Base-by-base conservation (phyloP, 2,113 vertebrate genomes). In the Otolemur garnettii region DNA sequence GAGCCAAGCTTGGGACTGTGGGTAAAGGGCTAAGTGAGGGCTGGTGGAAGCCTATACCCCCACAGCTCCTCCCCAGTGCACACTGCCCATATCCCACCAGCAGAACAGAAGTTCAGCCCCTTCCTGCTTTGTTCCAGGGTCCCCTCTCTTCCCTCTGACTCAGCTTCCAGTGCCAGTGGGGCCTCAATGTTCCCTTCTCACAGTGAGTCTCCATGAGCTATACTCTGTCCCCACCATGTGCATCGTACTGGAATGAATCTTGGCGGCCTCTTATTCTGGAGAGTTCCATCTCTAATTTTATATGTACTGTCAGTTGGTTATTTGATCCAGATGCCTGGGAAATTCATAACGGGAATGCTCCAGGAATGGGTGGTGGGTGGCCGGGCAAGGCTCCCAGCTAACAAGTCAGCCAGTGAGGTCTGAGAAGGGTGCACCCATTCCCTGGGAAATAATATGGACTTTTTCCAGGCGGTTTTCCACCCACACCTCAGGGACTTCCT, bases 311-410 rank as follows among this genome's bases (percentile, higher is more conserved):
- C 86, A 93, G 57, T n/a, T 53, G 1, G 24, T 97, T 80, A 96
- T 95, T 93, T 22, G 57, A 91, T 89, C 93, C 95, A 97, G 93
- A 95, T 91, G 91, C 83, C 93, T 72, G 28, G 42, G 84, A 74
- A 89, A 66, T 30, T 33, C 0, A 4, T 50, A 22, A 38, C 3
- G 0, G 33, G 38, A 81, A 17, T 2, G 1, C 5, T 42, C 45
- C 50, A 60, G 50, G 57, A 21, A 62, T 26, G 24, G 55, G 24
- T 50, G 45, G 60, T 64, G 60, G 60, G 60, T 24, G 60, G 24
- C 60, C 0, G 22, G 57, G 64, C 55, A 42, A 42, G 30, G 59
- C 18, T 92, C 84, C 69, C 22, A 0, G 10, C 71, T 84, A 60
- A 14, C 26, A 80, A 87, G 68, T 60, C 57, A 66, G 26, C 45